Base-by-base conservation (phyloP, 2,113 vertebrate species). In the Struthio camelus region DNA sequence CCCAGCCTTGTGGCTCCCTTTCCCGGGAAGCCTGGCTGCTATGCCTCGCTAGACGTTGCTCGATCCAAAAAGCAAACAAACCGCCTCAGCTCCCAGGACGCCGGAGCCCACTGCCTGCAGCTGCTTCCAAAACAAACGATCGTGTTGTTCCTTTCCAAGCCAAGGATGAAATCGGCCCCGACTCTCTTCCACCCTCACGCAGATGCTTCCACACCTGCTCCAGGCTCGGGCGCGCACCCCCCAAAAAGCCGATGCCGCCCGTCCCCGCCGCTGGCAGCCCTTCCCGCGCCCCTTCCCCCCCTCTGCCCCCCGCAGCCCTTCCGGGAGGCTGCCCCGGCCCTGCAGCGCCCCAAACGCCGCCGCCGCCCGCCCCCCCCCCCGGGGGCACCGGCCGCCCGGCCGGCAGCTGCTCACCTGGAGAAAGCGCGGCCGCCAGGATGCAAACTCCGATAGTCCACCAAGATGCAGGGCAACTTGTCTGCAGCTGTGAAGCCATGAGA, bases 401-500 rank as follows among this genome's bases (percentile, higher is more conserved):
- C 72, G 61, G 48, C 46, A 84, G 27, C 48, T 54, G 59, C 98
- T 98, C 96, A 98, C 98, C 98, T 98, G 98, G 98, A 59, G 97
- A 87, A 93, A 97, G 96, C 95, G 97, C 80, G 25, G 97, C 97
- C 38, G 94, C 94, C 93, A 96, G 91, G 93, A 98, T 91, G 96
- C 98, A 96, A 80, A 98, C 92, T 81, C 97, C 96, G 32, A 98
- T 95, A 95, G 97, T 96, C 98, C 98, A 98, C 67, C 97, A 96
- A 96, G 96, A 94, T 96, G 97, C 97, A 72, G 93, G 95, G 92
- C 96, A 97, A 95, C 97, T 92, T 92, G 96, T 84, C 69, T 93
- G 97, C 97, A 67, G 97, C 95, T 78, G 95, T 90, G 96, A 97
- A 95, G 98, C 98, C 98, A 98, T 98, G 94, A 95, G 97, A 90